phyloP scores from a whole-genome alignment of 2,113 vertebrate genomes.

The Prolemur simus region DNA sequence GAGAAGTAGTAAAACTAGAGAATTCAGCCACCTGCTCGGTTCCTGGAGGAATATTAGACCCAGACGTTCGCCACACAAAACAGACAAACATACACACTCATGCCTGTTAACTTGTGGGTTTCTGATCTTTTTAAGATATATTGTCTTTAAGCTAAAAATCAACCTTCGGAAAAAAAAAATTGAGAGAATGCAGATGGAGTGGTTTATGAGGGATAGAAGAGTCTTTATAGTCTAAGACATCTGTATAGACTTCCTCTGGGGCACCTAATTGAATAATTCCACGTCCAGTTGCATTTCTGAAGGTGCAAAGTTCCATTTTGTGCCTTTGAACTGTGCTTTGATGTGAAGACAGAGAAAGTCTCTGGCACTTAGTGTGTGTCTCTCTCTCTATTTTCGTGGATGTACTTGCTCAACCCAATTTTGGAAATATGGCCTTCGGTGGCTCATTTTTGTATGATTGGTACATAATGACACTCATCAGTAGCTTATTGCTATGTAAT shows the following conservation, averaged over 20 bases:
- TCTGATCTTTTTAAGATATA: neutral
- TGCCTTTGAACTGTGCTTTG: conserved; percentile 29
- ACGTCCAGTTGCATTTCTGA: neutral
- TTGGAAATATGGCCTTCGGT: conserved; percentile 78
- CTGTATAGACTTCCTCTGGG: neutral
- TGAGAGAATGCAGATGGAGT: neutral
- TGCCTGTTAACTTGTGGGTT: neutral
- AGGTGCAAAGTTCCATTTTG: neutral
- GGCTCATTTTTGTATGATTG: conserved; percentile 69
- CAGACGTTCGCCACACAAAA: neutral
- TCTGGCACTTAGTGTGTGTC: neutral
- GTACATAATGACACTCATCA: conserved; percentile 78
- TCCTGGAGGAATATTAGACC: neutral
- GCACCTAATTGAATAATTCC: neutral
- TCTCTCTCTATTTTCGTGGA: conserved; percentile 59
- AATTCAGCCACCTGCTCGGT: neutral
- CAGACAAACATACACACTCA: neutral
- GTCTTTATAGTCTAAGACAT: neutral
- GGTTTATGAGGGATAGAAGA: neutral
- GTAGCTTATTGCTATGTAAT: conserved; percentile 77
- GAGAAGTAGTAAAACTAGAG: neutral
- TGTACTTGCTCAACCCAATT: conserved; percentile 67
- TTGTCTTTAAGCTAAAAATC: conserved; percentile 15
- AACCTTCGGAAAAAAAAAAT: neutral
- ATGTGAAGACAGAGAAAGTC: conserved; percentile 18